Percentiles rank a stretch among this genome's conserved stretches.
These are phyloP conservation scores for Podiceps cristatus DNA, from an alignment of 2,113 vertebrate genomes.

Conservation along the genomic window DNA sequence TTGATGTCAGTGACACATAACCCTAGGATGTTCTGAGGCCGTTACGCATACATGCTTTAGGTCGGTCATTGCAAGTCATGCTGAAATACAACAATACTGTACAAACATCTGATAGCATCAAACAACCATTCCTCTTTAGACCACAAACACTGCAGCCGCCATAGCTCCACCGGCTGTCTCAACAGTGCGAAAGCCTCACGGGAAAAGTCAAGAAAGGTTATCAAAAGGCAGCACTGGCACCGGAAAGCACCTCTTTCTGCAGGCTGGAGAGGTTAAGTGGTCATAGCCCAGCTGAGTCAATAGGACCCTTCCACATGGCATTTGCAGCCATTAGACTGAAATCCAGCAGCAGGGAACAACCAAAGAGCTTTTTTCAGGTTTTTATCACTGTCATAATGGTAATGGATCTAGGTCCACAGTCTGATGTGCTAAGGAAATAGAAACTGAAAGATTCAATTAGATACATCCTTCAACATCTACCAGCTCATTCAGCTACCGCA, in stretches of 20 bases:
- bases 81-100: neutral
- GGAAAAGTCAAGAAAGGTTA: neutral
- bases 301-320: neutral
- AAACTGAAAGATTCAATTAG: neutral
- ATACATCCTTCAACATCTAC: neutral
- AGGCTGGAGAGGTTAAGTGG: neutral
- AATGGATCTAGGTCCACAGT: neutral
- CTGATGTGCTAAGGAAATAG: neutral
- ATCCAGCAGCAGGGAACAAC: neutral
- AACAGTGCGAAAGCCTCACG: neutral
- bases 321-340: neutral
- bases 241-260: neutral
- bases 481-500: neutral
- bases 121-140: neutral
- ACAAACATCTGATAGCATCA: neutral
- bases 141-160: neutral
- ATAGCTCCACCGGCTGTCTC: neutral
- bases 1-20: neutral
- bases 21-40: neutral
- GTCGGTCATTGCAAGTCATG: neutral
- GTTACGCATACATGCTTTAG: neutral
- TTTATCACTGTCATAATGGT: neutral
- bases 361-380: neutral
- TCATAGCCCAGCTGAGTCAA: neutral
- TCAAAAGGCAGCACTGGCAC: neutral